Percentiles rank a stretch among this genome's conserved stretches.
phyloP scores from a whole-genome alignment of 1,140 invertebrate genomes.

The Heliothis subflexa region DNA sequence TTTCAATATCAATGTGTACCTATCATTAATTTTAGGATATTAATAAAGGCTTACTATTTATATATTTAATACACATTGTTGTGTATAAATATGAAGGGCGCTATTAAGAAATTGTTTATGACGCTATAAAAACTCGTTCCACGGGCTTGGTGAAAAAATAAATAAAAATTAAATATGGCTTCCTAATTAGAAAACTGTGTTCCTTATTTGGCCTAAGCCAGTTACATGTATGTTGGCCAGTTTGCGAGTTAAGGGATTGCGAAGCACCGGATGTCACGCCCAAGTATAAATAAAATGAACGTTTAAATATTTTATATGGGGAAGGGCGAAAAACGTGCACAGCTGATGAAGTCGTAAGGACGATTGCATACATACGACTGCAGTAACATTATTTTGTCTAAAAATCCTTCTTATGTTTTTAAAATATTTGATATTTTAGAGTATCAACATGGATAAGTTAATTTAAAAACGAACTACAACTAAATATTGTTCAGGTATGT shows the following conservation, averaged over 20 bases:
- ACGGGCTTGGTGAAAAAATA: conserved; percentile 39
- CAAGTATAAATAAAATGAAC: conserved; percentile 42
- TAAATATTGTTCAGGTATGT: no score
- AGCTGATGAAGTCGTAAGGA: conserved; percentile 40
- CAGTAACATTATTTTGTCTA: not conserved
- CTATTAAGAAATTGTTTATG: conserved; percentile 46
- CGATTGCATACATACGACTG: not conserved
- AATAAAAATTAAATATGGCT: conserved; percentile 38
- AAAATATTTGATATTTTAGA: no score
- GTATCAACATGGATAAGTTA: no score
- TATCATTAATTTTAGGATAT: conserved; percentile 3
- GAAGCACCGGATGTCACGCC: conserved; percentile 5
- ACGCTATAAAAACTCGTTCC: conserved; percentile 30
- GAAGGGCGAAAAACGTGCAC: conserved; percentile 28
- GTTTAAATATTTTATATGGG: conserved; percentile 41
- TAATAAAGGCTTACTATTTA: conserved; percentile 11
- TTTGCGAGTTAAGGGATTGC: conserved; percentile 11
- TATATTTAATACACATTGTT: conserved; percentile 29
- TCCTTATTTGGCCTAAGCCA: conserved; percentile 38
- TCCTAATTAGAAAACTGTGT: conserved; percentile 36
- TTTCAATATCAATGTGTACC: no score
- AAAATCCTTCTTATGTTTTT: no score
- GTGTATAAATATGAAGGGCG: conserved; percentile 26
- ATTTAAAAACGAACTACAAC: no score
- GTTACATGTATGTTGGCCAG: conserved; percentile 17